Conservation (phyloP, 2,113 vertebrate species). For the Gnathonemus longibarbis region DNA sequence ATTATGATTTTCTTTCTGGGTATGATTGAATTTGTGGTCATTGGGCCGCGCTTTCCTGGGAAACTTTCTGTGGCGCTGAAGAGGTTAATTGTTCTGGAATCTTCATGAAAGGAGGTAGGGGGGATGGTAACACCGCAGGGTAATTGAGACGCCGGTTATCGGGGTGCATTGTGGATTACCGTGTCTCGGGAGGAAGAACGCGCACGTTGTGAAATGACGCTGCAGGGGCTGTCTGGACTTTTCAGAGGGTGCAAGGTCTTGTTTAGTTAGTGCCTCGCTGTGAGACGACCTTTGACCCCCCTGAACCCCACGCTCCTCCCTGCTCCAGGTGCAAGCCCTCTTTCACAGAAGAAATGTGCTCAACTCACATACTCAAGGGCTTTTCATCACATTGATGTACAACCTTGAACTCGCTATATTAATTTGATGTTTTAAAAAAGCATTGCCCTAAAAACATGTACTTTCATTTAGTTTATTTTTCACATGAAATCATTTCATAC, state of each 20-base stretch:
- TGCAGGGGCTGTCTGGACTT: slow-evolving; percentile 73
- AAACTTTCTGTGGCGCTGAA: slow-evolving; percentile 52
- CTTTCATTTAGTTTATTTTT: background rate
- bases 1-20: background rate
- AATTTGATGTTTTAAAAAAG: background rate
- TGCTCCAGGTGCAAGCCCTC: slow-evolving; percentile 77
- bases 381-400: background rate
- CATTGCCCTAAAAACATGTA: background rate
- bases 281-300: slow-evolving; percentile 67
- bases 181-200: slow-evolving; percentile 60
- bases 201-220: slow-evolving; percentile 65
- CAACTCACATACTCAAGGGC: slow-evolving; percentile 27
- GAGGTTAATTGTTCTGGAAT: slow-evolving; percentile 77
- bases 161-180: slow-evolving; percentile 78
- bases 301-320: slow-evolving; percentile 50
- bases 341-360: slow-evolving; percentile 29
- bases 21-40: slow-evolving; percentile 8
- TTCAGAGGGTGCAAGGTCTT: slow-evolving; percentile 65
- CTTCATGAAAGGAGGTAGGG: slow-evolving; percentile 44
- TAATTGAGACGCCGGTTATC: slow-evolving; percentile 68
- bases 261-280: slow-evolving; percentile 67
- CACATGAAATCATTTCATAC: background rate
- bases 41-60: slow-evolving; percentile 37
- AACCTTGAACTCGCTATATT: background rate
- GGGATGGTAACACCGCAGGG: slow-evolving; percentile 49